Evolutionary conservation across 2,113 vertebrate species (phyloP).

Genomic region (Neodon shergylaensis): DNA sequence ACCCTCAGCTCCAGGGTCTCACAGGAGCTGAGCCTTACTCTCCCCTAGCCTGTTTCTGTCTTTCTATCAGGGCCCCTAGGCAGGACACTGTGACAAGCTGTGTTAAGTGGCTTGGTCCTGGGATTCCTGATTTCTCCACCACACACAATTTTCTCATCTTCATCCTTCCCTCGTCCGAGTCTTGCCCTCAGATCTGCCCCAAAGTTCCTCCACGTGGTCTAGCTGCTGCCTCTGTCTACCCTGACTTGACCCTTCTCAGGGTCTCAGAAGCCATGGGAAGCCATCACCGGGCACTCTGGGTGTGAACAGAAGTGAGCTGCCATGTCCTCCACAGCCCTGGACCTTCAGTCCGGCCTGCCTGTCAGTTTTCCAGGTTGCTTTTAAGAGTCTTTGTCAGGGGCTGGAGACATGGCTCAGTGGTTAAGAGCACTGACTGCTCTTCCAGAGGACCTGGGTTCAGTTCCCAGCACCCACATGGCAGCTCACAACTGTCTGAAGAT

Average conservation of each 20-base stretch:
- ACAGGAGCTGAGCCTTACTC: background rate
- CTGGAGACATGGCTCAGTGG: no score
- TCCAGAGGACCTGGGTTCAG: no score
- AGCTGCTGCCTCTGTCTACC: no score
- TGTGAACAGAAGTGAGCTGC: background rate
- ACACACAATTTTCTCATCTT: background rate
- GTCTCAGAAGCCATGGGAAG: background rate
- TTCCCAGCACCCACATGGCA: no score
- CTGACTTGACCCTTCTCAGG: background rate
- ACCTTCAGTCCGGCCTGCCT: background rate
- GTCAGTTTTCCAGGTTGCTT: background rate
- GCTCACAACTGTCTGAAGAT: no score
- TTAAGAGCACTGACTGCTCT: no score
- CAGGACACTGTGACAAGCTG: background rate
- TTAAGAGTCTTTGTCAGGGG: background rate
- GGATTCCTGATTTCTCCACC: background rate
- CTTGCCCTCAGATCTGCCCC: background rate
- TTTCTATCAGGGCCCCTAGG: background rate
- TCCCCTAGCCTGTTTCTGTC: background rate
- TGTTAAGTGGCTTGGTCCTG: background rate
- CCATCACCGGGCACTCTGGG: background rate
- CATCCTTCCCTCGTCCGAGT: background rate
- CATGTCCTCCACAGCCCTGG: no score
- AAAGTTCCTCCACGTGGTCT: no score
- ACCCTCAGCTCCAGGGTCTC: background rate